Evolutionary conservation across 2,888 invertebrate genomes (phyloP).

Genomic region (Cancer borealis): DNA sequence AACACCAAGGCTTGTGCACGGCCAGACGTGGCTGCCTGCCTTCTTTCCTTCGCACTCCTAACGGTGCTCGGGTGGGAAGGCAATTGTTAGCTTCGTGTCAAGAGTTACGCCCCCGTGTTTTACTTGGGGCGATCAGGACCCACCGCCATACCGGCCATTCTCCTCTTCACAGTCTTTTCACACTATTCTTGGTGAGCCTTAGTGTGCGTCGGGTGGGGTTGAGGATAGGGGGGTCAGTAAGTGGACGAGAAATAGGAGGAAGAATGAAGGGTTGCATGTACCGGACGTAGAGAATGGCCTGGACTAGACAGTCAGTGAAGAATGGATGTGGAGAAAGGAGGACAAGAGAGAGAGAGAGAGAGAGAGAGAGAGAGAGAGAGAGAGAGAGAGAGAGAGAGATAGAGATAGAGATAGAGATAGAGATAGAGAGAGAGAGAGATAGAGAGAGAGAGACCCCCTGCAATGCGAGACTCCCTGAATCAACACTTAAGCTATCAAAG

Average conservation of each 20-base stretch:
- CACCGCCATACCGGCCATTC: not conserved
- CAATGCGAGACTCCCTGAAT: not conserved
- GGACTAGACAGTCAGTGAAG: not conserved
- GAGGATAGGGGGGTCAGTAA: not conserved
- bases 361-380: not conserved
- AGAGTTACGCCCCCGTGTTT: not conserved
- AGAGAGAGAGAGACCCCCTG: not conserved
- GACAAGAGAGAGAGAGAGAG: not conserved
- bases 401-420: not conserved
- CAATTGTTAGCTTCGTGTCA: conserved; percentile 12
- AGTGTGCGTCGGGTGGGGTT: not conserved
- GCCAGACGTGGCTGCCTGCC: not conserved
- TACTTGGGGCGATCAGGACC: conserved; percentile 2
- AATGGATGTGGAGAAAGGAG: not conserved
- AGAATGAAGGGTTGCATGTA: not conserved
- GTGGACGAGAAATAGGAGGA: not conserved
- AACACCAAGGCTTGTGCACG: not conserved
- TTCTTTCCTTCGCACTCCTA: not conserved
- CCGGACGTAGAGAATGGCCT: not conserved
- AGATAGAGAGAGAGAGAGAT: not conserved
- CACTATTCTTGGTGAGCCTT: not conserved
- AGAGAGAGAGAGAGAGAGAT: not conserved
- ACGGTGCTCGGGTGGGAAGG: conserved; percentile 1
- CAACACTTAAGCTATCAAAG: conserved; percentile 29
- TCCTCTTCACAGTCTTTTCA: conserved; percentile 14